Conservation (phyloP, 2,888 invertebrate genomes). For the Athalia circularis region DNA sequence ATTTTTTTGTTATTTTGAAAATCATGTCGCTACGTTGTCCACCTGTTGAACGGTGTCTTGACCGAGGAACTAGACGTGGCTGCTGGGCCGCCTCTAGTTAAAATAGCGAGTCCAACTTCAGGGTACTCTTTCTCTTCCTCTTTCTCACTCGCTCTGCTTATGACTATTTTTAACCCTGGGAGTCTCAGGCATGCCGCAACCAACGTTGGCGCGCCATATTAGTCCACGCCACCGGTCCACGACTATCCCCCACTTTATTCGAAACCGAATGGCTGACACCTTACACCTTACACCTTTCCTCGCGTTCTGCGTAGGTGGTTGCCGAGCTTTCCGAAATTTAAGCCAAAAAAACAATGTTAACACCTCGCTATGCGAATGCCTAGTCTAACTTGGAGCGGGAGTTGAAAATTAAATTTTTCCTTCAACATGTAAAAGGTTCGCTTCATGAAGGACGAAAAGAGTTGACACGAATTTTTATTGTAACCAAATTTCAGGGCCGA, state of each 20-base stretch:
- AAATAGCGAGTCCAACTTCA: conserved; percentile 51
- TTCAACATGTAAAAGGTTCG: background rate
- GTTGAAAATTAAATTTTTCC: background rate
- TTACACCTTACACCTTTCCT: conserved; percentile 67
- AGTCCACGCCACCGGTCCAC: conserved; percentile 70
- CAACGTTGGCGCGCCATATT: conserved; percentile 73
- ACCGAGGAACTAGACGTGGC: conserved; percentile 40
- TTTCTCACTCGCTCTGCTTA: conserved; percentile 65
- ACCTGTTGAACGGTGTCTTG: conserved; percentile 54
- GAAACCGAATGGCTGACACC: conserved; percentile 69
- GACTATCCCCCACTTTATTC: conserved; percentile 69
- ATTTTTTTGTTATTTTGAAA: background rate
- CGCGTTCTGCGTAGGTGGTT: conserved; percentile 58
- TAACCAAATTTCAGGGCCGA: conserved; percentile 84
- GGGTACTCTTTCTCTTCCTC: conserved; percentile 53
- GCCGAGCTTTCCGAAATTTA: conserved; percentile 33
- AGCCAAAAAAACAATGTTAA: conserved; percentile 22
- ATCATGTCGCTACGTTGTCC: conserved; percentile 42
- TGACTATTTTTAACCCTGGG: conserved; percentile 72
- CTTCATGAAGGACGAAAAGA: background rate
- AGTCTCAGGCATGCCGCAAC: conserved; percentile 69
- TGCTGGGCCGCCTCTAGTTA: conserved; percentile 48
- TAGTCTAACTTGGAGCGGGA: conserved; percentile 5
- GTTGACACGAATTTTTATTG: conserved; percentile 23
- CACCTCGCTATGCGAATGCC: background rate